Conservation (phyloP, 2,797 vertebrate genomes). For the Crenuchus spilurus region DNA sequence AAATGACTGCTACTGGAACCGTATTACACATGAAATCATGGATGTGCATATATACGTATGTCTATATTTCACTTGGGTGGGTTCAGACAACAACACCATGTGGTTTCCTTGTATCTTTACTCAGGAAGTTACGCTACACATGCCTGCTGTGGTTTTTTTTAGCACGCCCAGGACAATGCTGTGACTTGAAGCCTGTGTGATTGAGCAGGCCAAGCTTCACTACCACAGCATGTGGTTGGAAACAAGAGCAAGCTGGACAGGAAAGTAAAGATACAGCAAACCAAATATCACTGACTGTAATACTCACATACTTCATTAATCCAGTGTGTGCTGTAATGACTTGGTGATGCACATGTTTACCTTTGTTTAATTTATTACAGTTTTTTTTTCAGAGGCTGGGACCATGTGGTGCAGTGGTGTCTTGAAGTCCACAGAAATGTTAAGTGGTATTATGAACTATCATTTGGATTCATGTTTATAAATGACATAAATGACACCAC, state of each 20-base stretch:
- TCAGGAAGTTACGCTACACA: constrained; percentile 33
- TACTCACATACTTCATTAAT: neutral
- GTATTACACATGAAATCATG: neutral
- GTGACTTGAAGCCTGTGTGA: neutral
- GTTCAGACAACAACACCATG: neutral
- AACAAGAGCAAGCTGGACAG: constrained; percentile 17
- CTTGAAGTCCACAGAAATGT: too few relatives aligned
- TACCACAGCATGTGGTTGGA: constrained; percentile 26
- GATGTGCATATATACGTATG: neutral
- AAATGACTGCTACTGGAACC: neutral
- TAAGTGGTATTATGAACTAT: too few relatives aligned
- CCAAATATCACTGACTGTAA: neutral
- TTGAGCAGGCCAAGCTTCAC: neutral
- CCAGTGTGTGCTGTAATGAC: neutral
- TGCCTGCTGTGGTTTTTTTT: constrained; percentile 21
- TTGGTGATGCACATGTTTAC: neutral
- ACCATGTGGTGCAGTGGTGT: too few relatives aligned
- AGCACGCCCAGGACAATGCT: neutral
- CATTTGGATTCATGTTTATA: too few relatives aligned
- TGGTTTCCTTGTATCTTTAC: constrained; percentile 23
- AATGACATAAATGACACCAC: too few relatives aligned
- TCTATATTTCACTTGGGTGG: neutral
- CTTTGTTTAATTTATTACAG: too few relatives aligned
- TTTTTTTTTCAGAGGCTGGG: too few relatives aligned
- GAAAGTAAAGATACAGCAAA: neutral